Conservation (phyloP, 2,797 vertebrate genomes). For the Thamnophis elegans region DNA sequence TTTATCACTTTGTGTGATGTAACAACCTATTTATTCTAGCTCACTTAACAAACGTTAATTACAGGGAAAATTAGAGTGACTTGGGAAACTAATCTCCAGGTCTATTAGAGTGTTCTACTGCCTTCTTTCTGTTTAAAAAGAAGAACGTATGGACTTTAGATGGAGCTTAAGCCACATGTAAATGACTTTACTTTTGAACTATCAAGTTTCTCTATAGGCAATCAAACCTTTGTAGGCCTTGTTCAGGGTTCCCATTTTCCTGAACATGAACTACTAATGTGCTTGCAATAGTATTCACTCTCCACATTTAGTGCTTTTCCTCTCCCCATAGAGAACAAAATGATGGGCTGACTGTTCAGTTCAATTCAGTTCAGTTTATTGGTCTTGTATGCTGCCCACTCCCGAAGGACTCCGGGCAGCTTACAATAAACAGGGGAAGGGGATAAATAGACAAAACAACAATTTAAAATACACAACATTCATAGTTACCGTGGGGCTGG, state of each 20-base stretch:
- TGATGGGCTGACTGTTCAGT: background rate
- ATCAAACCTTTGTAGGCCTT: background rate
- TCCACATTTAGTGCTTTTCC: background rate
- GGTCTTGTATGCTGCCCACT: no score
- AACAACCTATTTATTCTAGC: background rate
- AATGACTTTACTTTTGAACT: background rate
- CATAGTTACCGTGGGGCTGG: no score
- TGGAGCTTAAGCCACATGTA: background rate
- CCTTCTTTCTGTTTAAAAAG: background rate
- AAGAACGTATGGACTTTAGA: background rate
- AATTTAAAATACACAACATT: no score
- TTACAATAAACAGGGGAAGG: no score
- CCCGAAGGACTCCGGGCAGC: no score
- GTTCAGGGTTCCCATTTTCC: background rate
- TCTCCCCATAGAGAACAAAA: background rate
- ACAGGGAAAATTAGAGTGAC: background rate
- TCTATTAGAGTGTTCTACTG: background rate
- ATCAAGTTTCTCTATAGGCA: background rate
- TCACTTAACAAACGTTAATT: background rate
- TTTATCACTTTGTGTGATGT: background rate
- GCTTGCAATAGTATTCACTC: background rate
- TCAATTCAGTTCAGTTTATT: no score
- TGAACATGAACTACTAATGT: background rate
- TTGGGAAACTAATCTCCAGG: background rate
- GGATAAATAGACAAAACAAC: no score